Percentiles rank a stretch among this genome's conserved stretches.
Evolutionary conservation across 2,113 vertebrate genomes (phyloP).

Genomic region (Hiodon tergisus): DNA sequence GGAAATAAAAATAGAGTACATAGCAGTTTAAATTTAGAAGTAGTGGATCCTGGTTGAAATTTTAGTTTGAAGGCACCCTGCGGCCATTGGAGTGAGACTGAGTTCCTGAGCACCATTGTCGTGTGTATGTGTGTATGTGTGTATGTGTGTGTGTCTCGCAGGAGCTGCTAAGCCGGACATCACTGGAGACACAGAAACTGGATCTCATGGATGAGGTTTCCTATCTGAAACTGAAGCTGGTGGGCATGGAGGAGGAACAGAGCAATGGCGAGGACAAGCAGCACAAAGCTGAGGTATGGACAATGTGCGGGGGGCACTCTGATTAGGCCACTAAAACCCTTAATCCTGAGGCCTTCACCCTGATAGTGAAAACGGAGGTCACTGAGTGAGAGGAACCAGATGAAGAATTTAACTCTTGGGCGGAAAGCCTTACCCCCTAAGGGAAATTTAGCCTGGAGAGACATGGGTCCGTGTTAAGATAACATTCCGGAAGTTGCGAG

Average conservation of each 20-base stretch:
- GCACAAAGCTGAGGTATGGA: constrained; percentile 87
- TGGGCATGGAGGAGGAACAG: constrained; percentile 89
- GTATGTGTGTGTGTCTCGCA: constrained; percentile 36
- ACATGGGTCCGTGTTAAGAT: neutral
- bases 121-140: constrained; percentile 25
- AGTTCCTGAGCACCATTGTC: constrained; percentile 22
- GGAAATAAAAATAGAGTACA: constrained; percentile 72
- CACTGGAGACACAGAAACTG: constrained; percentile 87
- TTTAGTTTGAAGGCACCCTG: constrained; percentile 50
- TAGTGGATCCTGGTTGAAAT: constrained; percentile 52
- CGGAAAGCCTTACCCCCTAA: neutral
- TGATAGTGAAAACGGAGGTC: neutral
- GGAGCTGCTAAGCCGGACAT: constrained; percentile 86
- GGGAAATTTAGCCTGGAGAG: no score
- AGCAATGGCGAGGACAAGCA: constrained; percentile 78
- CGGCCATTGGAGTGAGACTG: constrained; percentile 37
- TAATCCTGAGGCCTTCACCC: neutral
- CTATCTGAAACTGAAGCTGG: constrained; percentile 85
- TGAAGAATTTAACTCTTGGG: neutral
- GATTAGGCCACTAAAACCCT: neutral
- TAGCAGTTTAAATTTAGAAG: constrained; percentile 73
- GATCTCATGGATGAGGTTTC: constrained; percentile 91
- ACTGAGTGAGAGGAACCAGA: neutral
- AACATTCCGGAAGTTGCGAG: constrained; percentile 1
- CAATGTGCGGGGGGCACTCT: neutral